phyloP scores from a whole-genome alignment of 1,140 invertebrate species.

The Danaus plexippus region DNA sequence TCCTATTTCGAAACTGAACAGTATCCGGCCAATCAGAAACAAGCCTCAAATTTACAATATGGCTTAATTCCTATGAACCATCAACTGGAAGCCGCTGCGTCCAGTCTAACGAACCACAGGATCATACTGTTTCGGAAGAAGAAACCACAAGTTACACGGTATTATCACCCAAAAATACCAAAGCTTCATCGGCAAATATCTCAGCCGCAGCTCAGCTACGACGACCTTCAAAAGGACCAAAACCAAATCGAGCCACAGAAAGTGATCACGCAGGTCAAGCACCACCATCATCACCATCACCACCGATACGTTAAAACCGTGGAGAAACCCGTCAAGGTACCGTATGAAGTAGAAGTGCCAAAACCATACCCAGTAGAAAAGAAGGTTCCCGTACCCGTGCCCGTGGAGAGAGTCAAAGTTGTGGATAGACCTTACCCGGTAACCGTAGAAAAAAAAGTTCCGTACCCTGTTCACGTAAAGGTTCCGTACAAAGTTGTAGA shows the following conservation, averaged over 20 bases:
- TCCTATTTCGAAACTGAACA: conserved; percentile 19
- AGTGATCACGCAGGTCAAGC: conserved; percentile 71
- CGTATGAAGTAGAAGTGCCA: conserved; percentile 66
- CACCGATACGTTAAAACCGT: conserved; percentile 74
- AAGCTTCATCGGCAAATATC: conserved; percentile 13
- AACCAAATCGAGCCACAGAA: conserved; percentile 31
- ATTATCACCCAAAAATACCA: conserved; percentile 18
- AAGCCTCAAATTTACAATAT: conserved; percentile 43
- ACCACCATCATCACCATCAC: conserved; percentile 76
- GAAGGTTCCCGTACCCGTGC: conserved; percentile 74
- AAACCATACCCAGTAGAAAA: conserved; percentile 75
- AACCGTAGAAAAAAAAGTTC: conserved; percentile 76
- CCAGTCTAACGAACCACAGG: conserved; percentile 30
- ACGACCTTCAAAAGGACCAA: conserved; percentile 36
- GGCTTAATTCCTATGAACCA: conserved; percentile 43
- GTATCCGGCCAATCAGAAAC: conserved; percentile 22
- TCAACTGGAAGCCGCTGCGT: conserved; percentile 21
- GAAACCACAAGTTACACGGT: conserved; percentile 30
- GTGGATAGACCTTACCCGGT: conserved; percentile 77
- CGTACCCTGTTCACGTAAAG: conserved; percentile 76
- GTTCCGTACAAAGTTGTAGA: conserved; percentile 71
- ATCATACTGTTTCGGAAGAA: conserved; percentile 46
- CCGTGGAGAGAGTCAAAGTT: conserved; percentile 76
- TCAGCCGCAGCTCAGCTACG: conserved; percentile 21
- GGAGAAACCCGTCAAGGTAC: conserved; percentile 69